phyloP scores from a whole-genome alignment of 2,888 invertebrate species.

The Petrolisthes cinctipes region DNA sequence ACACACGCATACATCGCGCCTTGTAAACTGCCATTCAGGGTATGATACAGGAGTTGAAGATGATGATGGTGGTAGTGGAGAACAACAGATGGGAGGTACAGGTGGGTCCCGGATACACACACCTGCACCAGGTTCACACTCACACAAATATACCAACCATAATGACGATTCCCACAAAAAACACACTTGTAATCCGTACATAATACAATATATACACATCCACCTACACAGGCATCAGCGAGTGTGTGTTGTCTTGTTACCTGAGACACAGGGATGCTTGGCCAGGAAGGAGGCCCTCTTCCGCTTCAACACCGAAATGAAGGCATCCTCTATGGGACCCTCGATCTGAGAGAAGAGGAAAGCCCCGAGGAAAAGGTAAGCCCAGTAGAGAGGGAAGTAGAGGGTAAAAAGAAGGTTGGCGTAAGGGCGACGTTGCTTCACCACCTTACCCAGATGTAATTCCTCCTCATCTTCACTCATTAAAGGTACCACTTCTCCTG shows the following conservation, averaged over 20 bases:
- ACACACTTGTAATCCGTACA: too few species aligned
- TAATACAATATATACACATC: too few species aligned
- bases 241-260: constrained; percentile 10
- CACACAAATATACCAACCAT: too few species aligned
- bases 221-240: too few species aligned
- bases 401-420: constrained; percentile 14
- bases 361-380: constrained; percentile 51
- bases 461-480: not conserved
- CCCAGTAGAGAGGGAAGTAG: constrained; percentile 41
- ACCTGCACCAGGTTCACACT: too few species aligned
- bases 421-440: not conserved
- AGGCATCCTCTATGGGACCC: constrained; percentile 36
- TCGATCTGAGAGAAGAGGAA: constrained; percentile 44
- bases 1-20: too few species aligned
- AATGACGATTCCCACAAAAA: too few species aligned
- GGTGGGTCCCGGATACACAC: too few species aligned
- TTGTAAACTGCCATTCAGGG: too few species aligned
- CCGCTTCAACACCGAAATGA: not conserved
- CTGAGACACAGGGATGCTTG: constrained; percentile 42
- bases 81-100: too few species aligned
- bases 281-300: constrained; percentile 20
- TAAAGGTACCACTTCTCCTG: not conserved
- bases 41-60: too few species aligned
- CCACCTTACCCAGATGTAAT: not conserved
- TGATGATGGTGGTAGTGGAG: too few species aligned